phyloP scores from a whole-genome alignment of 2,888 invertebrate species.

The Branchellion lobata region DNA sequence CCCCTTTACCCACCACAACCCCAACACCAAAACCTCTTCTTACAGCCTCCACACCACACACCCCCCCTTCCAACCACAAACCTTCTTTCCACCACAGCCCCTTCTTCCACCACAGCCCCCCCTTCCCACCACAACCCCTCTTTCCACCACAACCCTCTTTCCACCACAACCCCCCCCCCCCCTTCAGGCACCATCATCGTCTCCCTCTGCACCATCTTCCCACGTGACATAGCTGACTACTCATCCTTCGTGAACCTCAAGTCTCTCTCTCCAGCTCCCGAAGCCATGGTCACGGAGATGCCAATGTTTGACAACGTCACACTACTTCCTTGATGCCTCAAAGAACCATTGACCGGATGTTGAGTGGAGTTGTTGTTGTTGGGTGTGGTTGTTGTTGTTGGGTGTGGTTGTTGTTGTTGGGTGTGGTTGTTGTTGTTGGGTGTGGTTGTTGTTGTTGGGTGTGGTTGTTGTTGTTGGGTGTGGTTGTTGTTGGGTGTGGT shows the following conservation, averaged over 20 bases:
- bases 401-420: not conserved
- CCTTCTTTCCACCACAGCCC: too few species aligned
- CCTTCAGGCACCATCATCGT: conserved; percentile 50
- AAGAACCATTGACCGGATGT: not conserved
- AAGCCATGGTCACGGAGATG: not conserved
- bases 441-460: too few species aligned
- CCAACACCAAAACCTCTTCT: too few species aligned
- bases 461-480: too few species aligned
- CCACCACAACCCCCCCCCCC: too few species aligned
- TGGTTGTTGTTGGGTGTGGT: too few species aligned
- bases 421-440: not conserved
- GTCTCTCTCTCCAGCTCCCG: not conserved
- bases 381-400: not conserved
- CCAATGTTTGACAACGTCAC: not conserved
- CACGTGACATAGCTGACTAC: conserved; percentile 43
- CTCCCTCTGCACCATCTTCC: conserved; percentile 53
- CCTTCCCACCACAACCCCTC: too few species aligned
- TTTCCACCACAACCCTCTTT: too few species aligned
- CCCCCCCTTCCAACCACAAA: too few species aligned
- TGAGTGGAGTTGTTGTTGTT: not conserved
- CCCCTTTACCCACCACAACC: too few species aligned
- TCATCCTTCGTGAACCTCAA: conserved; percentile 20
- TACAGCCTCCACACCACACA: too few species aligned
- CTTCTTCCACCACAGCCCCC: too few species aligned
- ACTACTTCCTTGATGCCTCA: not conserved